phyloP scores from a whole-genome alignment of 2,888 invertebrate genomes.

The Bellardia pandia region DNA sequence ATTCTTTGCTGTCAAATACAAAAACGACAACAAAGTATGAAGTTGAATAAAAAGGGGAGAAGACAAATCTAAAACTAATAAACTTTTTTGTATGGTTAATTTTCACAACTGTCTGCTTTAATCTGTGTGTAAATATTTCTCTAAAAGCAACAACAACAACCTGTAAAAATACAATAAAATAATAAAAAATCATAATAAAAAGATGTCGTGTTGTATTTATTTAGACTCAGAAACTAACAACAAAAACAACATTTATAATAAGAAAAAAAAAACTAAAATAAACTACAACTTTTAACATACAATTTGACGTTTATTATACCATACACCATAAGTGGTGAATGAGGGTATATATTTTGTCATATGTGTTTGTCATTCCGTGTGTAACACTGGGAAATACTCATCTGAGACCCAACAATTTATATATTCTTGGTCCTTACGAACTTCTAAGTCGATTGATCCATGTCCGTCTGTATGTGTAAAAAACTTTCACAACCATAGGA shows the following conservation, averaged over 20 bases:
- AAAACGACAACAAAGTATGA: slow-evolving; percentile 9
- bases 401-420: too few relatives aligned
- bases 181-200: slow-evolving; percentile 61
- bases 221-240: slow-evolving; percentile 40
- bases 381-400: too few relatives aligned
- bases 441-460: too few relatives aligned
- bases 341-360: too few relatives aligned
- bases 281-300: slow-evolving; percentile 17
- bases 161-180: slow-evolving; percentile 50
- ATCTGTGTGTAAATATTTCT: slow-evolving; percentile 57
- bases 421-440: too few relatives aligned
- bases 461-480: too few relatives aligned
- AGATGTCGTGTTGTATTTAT: slow-evolving; percentile 67
- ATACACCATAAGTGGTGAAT: too few relatives aligned
- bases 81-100: slow-evolving; percentile 34
- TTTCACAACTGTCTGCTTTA: slow-evolving; percentile 71
- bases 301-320: slow-evolving; percentile 23
- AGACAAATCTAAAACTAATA: slow-evolving; percentile 43
- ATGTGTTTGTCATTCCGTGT: too few relatives aligned
- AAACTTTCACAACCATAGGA: too few relatives aligned
- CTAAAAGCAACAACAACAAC: slow-evolving; percentile 55
- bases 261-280: neutral
- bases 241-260: neutral
- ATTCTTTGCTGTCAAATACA: slow-evolving; percentile 31
- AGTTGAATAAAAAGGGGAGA: neutral